Evolutionary conservation across 2,113 vertebrate genomes (phyloP), one percentile per base, ranked within the genome.

Genomic region (Salvelinus alpinus): DNA sequence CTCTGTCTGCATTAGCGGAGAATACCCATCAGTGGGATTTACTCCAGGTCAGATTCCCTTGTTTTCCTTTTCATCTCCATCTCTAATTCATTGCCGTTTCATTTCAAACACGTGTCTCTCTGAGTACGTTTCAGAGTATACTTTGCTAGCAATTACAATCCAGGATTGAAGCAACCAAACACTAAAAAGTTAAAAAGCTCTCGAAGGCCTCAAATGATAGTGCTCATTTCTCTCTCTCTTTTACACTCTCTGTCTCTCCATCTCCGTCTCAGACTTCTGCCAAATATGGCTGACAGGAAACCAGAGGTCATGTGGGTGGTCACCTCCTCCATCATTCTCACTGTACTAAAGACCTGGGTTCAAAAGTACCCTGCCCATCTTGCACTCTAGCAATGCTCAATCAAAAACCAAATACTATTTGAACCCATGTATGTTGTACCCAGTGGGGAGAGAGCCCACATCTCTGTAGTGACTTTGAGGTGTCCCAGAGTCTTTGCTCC

Each of bases 41-140:
- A 76, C 57, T 77, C 71, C 5, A 51, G 73, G 78, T 68, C 60
- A 70, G 70, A 76, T 81, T 87, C 72, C 83, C 85, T 76, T 86
- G 79, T 82, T 81, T 89, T 80, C 83, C 77, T 87, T 86, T 83
- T 88, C 81, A 87, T 85, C 86, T 86, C 83, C 80, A 83, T 88
- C 85, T 80, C 83, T 83, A 54, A 54, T 54, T 54, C 16, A 5
- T 18, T 72, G 68, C 80, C 27, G 82, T 88, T 87, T 34, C 27
- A 14, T 88, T 87, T 34, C 27, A 14, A 69, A 31, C 29, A 29
- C 34, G 71, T 86, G 79, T 68, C 77, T 76, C 70, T 51, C 76
- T 74, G 34, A 18, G 16, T 18, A 11, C 12, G 1, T 25, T 34
- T 47, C 51, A 18, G 51, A 14, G 12, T 3, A 54, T 54, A 54